Evolutionary conservation across 2,797 vertebrate genomes (phyloP).

Genomic region (Notolepis coatsorum): DNA sequence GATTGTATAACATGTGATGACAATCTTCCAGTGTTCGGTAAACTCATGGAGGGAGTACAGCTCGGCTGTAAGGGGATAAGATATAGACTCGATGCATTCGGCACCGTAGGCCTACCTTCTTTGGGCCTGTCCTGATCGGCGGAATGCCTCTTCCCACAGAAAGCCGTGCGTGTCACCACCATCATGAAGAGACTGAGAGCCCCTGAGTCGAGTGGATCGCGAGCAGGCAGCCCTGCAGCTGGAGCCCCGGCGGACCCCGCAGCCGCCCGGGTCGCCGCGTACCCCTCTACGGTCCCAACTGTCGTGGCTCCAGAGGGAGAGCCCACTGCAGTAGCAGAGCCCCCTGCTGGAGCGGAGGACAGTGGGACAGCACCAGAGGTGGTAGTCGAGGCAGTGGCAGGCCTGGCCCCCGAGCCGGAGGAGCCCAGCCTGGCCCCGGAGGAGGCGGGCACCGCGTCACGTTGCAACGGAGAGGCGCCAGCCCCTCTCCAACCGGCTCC

Average conservation of each 20-base stretch:
- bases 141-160: conserved; percentile 76
- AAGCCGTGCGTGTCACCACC: conserved; percentile 96
- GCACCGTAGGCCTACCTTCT: not conserved
- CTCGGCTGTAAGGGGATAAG: no score
- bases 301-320: conserved; percentile 7
- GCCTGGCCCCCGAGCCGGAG: conserved; percentile 31
- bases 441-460: conserved; percentile 67
- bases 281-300: conserved; percentile 43
- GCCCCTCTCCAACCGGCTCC: conserved; percentile 59
- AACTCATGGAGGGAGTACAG: no score
- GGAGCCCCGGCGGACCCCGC: conserved; percentile 49
- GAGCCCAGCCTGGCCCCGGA: conserved; percentile 57
- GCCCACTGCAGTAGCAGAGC: conserved; percentile 27
- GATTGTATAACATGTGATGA: no score
- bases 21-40: no score
- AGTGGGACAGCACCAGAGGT: conserved; percentile 43
- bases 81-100: no score
- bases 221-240: conserved; percentile 51
- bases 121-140: not conserved
- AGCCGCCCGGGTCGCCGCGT: conserved; percentile 62
- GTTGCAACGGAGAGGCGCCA: conserved; percentile 84
- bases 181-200: conserved; percentile 96
- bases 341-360: conserved; percentile 62
- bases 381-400: conserved; percentile 41
- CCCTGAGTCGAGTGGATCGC: conserved; percentile 85